These are phyloP conservation scores for Nebria ingens DNA, from an alignment of 1,140 invertebrate genomes.

Conservation along the genomic window DNA sequence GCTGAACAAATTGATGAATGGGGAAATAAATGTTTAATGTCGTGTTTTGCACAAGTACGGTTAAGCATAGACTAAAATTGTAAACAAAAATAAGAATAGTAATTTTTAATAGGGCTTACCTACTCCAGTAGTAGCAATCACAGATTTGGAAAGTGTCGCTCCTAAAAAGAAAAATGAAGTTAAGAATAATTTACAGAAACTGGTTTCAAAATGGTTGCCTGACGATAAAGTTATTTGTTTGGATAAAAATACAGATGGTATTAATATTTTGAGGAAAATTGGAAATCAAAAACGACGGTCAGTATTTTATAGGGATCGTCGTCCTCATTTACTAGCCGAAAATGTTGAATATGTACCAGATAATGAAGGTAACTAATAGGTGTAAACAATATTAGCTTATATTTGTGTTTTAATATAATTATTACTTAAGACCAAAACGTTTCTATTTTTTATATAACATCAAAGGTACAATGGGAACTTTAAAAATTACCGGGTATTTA, in stretches of 20 bases:
- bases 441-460: constrained; percentile 16
- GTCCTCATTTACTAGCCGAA: constrained; percentile 76
- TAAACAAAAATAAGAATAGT: neutral
- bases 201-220: constrained; percentile 66
- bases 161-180: constrained; percentile 61
- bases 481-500: constrained; percentile 80
- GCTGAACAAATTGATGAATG: constrained; percentile 58
- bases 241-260: constrained; percentile 63
- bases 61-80: neutral
- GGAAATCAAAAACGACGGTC: constrained; percentile 69
- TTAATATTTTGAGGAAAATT: constrained; percentile 69
- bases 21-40: constrained; percentile 62
- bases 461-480: constrained; percentile 51
- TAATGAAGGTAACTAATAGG: constrained; percentile 36
- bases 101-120: constrained; percentile 52
- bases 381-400: constrained; percentile 10
- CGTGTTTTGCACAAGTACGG: constrained; percentile 57
- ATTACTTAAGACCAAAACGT: constrained; percentile 6
- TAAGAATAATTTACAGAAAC: constrained; percentile 65
- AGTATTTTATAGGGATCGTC: constrained; percentile 61
- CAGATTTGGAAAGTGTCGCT: constrained; percentile 60
- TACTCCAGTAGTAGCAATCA: constrained; percentile 62
- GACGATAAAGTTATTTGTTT: constrained; percentile 70
- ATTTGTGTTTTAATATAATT: constrained; percentile 6
- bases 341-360: constrained; percentile 55